Conservation (phyloP, 1,140 invertebrate species). For the Bilobella aurantiaca region DNA sequence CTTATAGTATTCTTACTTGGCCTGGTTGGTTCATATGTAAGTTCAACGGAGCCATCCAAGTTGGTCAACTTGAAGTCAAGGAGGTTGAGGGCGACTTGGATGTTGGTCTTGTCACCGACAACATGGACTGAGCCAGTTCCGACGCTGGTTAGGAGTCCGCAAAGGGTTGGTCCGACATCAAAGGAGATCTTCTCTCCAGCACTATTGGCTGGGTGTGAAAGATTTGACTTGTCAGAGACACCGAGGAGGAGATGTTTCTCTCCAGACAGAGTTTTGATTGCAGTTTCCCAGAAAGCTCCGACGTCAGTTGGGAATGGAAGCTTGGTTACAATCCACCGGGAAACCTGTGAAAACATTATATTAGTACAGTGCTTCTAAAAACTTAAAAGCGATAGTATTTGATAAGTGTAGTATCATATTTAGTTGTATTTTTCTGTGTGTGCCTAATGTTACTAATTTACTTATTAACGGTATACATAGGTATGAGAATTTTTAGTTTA, state of each 20-base stretch:
- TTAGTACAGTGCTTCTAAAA: no score
- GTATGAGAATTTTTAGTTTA: no score
- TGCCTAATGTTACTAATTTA: no score
- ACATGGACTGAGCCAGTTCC: not conserved
- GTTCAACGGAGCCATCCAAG: not conserved
- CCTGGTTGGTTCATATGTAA: not conserved
- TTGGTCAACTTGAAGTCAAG: not conserved
- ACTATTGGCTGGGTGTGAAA: not conserved
- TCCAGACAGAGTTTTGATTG: not conserved
- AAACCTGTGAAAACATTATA: no score
- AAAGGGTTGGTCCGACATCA: not conserved
- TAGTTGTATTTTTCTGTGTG: no score
- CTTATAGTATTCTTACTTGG: not conserved
- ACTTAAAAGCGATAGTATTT: no score
- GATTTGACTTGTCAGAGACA: not conserved
- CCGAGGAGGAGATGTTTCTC: not conserved
- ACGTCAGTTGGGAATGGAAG: not conserved
- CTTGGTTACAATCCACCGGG: not conserved
- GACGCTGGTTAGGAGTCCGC: not conserved
- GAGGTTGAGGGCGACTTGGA: not conserved
- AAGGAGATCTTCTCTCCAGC: no score
- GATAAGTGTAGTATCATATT: no score
- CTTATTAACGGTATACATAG: no score
- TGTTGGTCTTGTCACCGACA: not conserved
- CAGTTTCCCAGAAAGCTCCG: not conserved